A percentile compares a stretch with the other conserved stretches of the same genome.
Conservation (phyloP, 1,140 invertebrate genomes). For the Ips nitidus region DNA sequence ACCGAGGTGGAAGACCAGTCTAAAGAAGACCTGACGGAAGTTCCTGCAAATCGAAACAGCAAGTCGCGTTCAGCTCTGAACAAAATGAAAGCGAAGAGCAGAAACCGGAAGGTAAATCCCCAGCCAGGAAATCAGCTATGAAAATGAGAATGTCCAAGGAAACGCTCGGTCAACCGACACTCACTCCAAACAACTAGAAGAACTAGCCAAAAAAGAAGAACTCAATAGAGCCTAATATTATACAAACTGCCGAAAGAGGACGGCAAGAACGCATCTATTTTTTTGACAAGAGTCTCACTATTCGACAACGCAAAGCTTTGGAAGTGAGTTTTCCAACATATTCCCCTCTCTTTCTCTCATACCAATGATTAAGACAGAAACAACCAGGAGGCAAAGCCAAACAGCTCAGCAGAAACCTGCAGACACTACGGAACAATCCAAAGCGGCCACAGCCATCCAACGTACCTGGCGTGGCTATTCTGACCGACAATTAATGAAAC, state of each 20-base stretch:
- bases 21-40: constrained; percentile 1
- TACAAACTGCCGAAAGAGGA: constrained; percentile 53
- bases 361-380: background rate
- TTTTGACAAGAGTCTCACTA: constrained; percentile 44
- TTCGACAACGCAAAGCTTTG: constrained; percentile 27
- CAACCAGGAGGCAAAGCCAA: background rate
- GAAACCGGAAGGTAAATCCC: constrained; percentile 8
- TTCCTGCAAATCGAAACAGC: background rate
- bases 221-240: background rate
- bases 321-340: background rate
- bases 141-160: background rate
- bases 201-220: background rate
- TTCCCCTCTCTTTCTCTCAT: too few relatives aligned
- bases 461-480: constrained; percentile 54
- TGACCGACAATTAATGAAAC: constrained; percentile 46
- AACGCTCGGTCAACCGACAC: background rate
- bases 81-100: constrained; percentile 15
- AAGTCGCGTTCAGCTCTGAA: background rate
- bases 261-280: constrained; percentile 58
- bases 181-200: background rate
- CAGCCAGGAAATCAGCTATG: background rate
- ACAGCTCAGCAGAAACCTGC: background rate
- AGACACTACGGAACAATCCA: constrained; percentile 1
- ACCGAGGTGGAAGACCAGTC: constrained; percentile 9
- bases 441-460: constrained; percentile 56